phyloP scores from a whole-genome alignment of 2,113 vertebrate species.

The Callithrix jacchus region DNA sequence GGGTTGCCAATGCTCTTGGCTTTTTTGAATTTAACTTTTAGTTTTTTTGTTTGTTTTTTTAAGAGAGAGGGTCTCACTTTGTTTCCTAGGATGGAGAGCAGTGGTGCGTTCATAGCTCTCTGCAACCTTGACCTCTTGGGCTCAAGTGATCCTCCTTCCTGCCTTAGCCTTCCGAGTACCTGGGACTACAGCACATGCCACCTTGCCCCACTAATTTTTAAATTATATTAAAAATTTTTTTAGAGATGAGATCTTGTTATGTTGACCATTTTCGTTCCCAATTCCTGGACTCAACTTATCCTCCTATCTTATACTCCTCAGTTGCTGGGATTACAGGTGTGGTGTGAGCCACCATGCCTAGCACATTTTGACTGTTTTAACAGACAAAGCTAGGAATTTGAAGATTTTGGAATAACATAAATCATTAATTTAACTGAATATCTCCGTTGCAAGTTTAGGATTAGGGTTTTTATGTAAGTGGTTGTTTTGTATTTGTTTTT shows the following conservation, averaged over 20 bases:
- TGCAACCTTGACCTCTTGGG: neutral
- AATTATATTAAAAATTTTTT: too few relatives aligned
- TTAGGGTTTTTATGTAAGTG: constrained; percentile 19
- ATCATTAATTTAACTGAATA: neutral
- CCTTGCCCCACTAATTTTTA: too few relatives aligned
- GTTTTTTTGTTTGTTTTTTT: neutral
- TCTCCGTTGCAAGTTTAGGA: neutral
- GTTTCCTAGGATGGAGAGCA: neutral
- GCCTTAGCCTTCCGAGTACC: too few relatives aligned
- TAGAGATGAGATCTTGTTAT: too few relatives aligned
- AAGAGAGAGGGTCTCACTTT: neutral
- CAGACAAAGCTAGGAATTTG: neutral
- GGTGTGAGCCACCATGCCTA: neutral
- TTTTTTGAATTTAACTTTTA: neutral
- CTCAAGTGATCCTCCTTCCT: too few relatives aligned
- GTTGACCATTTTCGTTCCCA: neutral
- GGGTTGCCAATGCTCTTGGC: neutral
- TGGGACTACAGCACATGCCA: too few relatives aligned
- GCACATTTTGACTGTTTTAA: neutral
- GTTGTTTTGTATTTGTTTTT: neutral
- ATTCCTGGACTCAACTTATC: neutral
- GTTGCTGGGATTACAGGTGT: neutral
- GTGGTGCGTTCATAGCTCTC: neutral
- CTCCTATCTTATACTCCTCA: neutral
- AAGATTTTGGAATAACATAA: neutral